These are phyloP conservation scores for Tenualosa ilisha DNA, from an alignment of 2,797 vertebrate genomes.

Conservation along the genomic window DNA sequence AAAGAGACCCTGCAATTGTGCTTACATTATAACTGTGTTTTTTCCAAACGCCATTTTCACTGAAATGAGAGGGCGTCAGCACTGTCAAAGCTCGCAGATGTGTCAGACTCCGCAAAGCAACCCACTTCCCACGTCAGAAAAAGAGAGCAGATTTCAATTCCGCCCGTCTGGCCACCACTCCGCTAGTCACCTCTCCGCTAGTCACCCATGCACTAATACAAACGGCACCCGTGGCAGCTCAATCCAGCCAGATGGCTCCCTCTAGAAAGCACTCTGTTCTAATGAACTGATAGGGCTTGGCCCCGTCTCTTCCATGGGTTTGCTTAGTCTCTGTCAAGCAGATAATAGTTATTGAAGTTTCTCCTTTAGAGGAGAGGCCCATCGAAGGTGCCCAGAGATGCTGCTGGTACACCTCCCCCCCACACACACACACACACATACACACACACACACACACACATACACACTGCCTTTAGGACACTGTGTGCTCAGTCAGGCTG, in stretches of 20 bases:
- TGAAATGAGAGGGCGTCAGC: neutral
- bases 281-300: neutral
- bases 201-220: constrained; percentile 10
- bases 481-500: neutral
- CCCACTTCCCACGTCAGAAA: neutral
- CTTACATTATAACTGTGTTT: neutral
- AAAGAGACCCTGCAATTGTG: constrained; percentile 13
- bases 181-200: neutral
- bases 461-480: neutral
- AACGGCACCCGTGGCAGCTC: neutral
- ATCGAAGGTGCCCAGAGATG: neutral
- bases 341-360: neutral
- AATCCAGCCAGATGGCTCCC: neutral
- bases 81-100: neutral
- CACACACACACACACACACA: neutral
- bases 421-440: neutral
- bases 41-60: neutral
- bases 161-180: neutral
- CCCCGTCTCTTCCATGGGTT: neutral
- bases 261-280: neutral
- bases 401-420: neutral
- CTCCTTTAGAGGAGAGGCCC: neutral
- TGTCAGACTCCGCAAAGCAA: neutral
- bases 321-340: neutral
- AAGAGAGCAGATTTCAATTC: neutral